Percentiles rank a stretch among this genome's conserved stretches.
Evolutionary conservation across 2,888 invertebrate genomes (phyloP).

Genomic region (Stramonita haemastoma): DNA sequence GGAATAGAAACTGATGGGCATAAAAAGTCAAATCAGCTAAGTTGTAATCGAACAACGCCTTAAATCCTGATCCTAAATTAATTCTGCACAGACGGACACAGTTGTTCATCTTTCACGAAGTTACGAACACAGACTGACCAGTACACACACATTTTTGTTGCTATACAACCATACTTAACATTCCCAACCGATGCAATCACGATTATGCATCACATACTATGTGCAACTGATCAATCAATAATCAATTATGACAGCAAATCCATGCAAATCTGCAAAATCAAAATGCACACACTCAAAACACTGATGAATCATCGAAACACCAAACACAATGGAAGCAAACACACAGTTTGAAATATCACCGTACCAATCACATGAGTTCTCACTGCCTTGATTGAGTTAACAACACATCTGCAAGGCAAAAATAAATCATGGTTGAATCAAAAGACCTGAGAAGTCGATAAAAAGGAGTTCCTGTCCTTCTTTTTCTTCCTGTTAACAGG

Average conservation of each 20-base stretch:
- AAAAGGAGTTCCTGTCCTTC: neutral
- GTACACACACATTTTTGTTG: neutral
- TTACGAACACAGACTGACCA: neutral
- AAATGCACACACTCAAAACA: neutral
- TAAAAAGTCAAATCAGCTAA: too few relatives aligned
- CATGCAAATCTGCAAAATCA: neutral
- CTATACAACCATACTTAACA: neutral
- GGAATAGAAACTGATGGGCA: too few relatives aligned
- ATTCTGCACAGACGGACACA: neutral
- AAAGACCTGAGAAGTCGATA: neutral
- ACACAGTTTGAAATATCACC: neutral
- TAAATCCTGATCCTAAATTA: too few relatives aligned
- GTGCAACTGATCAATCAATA: neutral
- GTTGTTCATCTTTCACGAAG: neutral
- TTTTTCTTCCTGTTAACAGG: slow-evolving; percentile 28
- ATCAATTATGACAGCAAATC: neutral
- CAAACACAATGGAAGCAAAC: neutral
- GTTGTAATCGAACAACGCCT: too few relatives aligned
- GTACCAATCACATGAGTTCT: neutral
- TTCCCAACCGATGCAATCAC: neutral
- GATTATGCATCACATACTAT: neutral
- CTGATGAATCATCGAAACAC: neutral
- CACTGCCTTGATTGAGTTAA: neutral
- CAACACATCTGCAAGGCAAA: neutral
- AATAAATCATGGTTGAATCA: slow-evolving; percentile 12